These are phyloP conservation scores for Pachypanchax playfairii DNA, from an alignment of 2,113 vertebrate species.

Conservation along the genomic window DNA sequence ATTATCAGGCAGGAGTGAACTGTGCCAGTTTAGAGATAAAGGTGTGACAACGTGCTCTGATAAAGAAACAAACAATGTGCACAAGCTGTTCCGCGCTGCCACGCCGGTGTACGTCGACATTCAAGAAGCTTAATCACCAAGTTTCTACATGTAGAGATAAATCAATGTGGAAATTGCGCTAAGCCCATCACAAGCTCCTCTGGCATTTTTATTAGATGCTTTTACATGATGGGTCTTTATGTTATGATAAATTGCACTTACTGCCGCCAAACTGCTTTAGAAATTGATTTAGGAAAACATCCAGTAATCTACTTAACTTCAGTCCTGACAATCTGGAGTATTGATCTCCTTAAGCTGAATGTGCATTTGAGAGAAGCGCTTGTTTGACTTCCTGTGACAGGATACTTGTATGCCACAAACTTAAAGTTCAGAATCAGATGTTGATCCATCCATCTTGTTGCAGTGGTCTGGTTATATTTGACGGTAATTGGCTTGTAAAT, in stretches of 20 bases:
- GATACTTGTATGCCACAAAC: slow-evolving; percentile 1
- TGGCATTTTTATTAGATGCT: slow-evolving; percentile 59
- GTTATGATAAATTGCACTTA: slow-evolving; percentile 76
- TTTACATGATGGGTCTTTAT: slow-evolving; percentile 70
- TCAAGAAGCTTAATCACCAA: slow-evolving; percentile 59
- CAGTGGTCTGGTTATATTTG: slow-evolving; percentile 31
- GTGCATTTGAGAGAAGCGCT: slow-evolving; percentile 21
- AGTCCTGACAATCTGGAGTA: slow-evolving; percentile 67
- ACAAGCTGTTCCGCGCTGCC: slow-evolving; percentile 4
- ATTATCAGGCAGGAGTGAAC: slow-evolving; percentile 36
- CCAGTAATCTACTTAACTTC: slow-evolving; percentile 78
- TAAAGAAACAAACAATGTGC: slow-evolving; percentile 63
- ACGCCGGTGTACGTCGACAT: slow-evolving; percentile 3
- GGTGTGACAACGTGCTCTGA: slow-evolving; percentile 36
- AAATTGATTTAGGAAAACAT: slow-evolving; percentile 80
- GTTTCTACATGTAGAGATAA: slow-evolving; percentile 72
- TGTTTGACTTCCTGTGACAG: neutral
- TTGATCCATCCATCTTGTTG: too few relatives aligned
- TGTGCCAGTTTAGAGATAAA: slow-evolving; percentile 59
- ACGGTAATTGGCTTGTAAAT: slow-evolving; percentile 75
- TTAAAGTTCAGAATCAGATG: slow-evolving; percentile 37
- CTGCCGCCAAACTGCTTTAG: slow-evolving; percentile 67
- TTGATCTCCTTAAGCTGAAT: slow-evolving; percentile 73
- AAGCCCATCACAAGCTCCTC: slow-evolving; percentile 62
- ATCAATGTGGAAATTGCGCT: slow-evolving; percentile 70